Evolutionary conservation across 2,113 vertebrate genomes (phyloP).

Genomic region (Pleuronectes platessa): DNA sequence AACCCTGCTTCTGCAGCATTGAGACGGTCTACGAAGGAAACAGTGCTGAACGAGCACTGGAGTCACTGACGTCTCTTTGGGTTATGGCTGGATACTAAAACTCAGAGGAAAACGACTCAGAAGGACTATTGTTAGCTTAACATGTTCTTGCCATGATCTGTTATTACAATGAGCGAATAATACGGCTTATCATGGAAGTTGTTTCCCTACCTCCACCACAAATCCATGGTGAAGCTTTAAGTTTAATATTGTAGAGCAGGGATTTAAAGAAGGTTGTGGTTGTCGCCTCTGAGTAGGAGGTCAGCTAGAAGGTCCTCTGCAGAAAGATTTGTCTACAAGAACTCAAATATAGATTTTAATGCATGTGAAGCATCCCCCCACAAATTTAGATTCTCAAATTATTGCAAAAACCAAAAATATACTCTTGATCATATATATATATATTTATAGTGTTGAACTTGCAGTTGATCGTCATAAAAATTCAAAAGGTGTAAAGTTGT

Average conservation of each 20-base stretch:
- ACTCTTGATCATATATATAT: too few species aligned
- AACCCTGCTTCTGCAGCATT: constrained; percentile 64
- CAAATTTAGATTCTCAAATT: too few species aligned
- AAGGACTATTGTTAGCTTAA: constrained; percentile 36
- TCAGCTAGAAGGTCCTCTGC: neutral
- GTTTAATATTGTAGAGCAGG: neutral
- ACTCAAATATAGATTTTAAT: neutral
- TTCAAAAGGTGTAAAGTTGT: too few species aligned
- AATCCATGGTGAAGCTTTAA: neutral
- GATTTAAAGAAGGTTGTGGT: neutral
- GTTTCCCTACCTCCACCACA: neutral
- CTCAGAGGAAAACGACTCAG: constrained; percentile 29
- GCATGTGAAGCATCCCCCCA: too few species aligned
- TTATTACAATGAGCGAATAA: constrained; percentile 45
- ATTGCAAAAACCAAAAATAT: too few species aligned
- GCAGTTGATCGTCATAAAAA: too few species aligned
- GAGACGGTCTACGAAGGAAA: constrained; percentile 46
- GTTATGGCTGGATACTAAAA: constrained; percentile 33
- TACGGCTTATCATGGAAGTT: neutral
- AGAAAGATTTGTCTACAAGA: neutral
- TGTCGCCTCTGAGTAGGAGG: neutral
- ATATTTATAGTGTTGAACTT: too few species aligned
- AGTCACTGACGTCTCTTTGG: constrained; percentile 61
- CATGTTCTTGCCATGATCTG: constrained; percentile 37
- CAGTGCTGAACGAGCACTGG: constrained; percentile 44